Evolutionary conservation across 2,113 vertebrate species (phyloP).

Genomic region (pig (Sus scrofa)): T2T-Sscrofa CM000824.6:105950501-105951000

Average conservation of each 20-base stretch:
- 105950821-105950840: background rate
- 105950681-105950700: background rate
- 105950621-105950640: too few species aligned
- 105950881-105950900: too few species aligned
- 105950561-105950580: too few species aligned
- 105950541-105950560: too few species aligned
- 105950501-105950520: too few species aligned
- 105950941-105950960: background rate
- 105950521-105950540: too few species aligned
- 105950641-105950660: too few species aligned
- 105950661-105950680: background rate
- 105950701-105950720: background rate
- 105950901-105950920: background rate
- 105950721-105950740: background rate
- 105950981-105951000: background rate
- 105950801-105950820: background rate
- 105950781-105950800: background rate
- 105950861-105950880: background rate
- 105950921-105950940: background rate
- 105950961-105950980: background rate
- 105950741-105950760: background rate
- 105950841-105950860: background rate
- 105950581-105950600: too few species aligned
- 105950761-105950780: background rate
- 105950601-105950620: too few species aligned